These are phyloP conservation scores for Diplazon laetatorius DNA, from an alignment of 2,888 invertebrate species.

Conservation along the genomic window DNA sequence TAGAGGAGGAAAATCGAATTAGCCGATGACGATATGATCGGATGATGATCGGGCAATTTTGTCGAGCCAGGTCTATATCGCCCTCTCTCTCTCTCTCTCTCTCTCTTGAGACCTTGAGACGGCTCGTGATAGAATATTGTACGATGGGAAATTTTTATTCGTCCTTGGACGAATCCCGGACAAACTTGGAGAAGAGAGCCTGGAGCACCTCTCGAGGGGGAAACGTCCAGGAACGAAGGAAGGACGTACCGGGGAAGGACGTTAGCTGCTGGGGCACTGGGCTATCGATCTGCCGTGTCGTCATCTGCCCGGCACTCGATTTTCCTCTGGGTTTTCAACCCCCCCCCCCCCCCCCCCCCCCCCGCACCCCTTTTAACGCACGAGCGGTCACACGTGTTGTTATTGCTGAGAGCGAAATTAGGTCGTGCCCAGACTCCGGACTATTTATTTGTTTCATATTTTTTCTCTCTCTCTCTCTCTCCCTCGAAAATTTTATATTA, in stretches of 20 bases:
- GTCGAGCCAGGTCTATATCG: too few relatives aligned
- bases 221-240: constrained; percentile 56
- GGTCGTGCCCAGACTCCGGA: too few relatives aligned
- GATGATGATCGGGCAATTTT: too few relatives aligned
- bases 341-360: constrained; percentile 5
- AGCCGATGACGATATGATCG: too few relatives aligned
- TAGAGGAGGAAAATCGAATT: too few relatives aligned
- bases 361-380: too few relatives aligned
- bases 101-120: constrained; percentile 35
- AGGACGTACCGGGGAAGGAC: constrained; percentile 27
- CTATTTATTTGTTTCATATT: too few relatives aligned
- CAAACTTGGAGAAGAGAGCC: not conserved
- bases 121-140: not conserved
- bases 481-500: too few relatives aligned
- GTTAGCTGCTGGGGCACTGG: constrained; percentile 47
- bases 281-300: constrained; percentile 51
- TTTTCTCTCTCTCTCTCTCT: too few relatives aligned
- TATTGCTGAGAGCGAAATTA: constrained; percentile 20
- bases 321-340: not conserved
- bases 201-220: constrained; percentile 10
- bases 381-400: constrained; percentile 45
- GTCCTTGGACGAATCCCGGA: constrained; percentile 34
- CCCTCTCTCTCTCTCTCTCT: too few relatives aligned
- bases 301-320: constrained; percentile 34
- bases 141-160: too few relatives aligned